These are phyloP conservation scores for Diorhabda carinulata DNA, from an alignment of 1,140 invertebrate genomes.

Conservation along the genomic window DNA sequence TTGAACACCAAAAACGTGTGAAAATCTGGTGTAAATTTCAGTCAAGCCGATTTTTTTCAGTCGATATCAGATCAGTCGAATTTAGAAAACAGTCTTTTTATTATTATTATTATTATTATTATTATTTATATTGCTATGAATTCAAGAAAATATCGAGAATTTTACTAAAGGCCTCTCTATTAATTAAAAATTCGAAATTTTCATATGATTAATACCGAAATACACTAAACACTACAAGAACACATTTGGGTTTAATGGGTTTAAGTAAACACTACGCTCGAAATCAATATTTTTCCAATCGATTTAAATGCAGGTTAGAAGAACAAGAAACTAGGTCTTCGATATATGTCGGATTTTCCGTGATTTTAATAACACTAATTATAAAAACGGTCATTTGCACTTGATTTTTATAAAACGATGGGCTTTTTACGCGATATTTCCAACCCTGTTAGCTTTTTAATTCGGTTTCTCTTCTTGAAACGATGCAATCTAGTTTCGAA, in stretches of 20 bases:
- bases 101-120: slow-evolving; percentile 26
- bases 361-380: slow-evolving; percentile 6
- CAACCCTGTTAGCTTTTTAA: slow-evolving; percentile 25
- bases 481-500: slow-evolving; percentile 35
- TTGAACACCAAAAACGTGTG: slow-evolving; percentile 33
- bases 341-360: slow-evolving; percentile 5
- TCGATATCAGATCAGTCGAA: slow-evolving; percentile 34
- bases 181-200: slow-evolving; percentile 24
- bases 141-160: slow-evolving; percentile 7
- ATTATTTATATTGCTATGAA: slow-evolving; percentile 14
- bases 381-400: slow-evolving; percentile 5
- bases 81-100: slow-evolving; percentile 35
- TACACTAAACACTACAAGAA: slow-evolving; percentile 40
- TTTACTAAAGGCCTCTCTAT: slow-evolving; percentile 28
- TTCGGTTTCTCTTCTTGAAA: slow-evolving; percentile 34
- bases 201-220: slow-evolving; percentile 26
- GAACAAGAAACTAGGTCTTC: slow-evolving; percentile 20
- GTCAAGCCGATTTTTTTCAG: slow-evolving; percentile 38
- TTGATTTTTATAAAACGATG: neutral
- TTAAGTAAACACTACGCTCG: slow-evolving; percentile 31
- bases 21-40: slow-evolving; percentile 39
- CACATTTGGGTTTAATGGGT: slow-evolving; percentile 36
- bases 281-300: slow-evolving; percentile 43
- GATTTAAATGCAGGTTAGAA: slow-evolving; percentile 39
- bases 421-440: slow-evolving; percentile 9